Evolutionary conservation across 2,888 invertebrate genomes (phyloP), one percentile per base, ranked within the genome.

Genomic region (Endomychus coccineus): DNA sequence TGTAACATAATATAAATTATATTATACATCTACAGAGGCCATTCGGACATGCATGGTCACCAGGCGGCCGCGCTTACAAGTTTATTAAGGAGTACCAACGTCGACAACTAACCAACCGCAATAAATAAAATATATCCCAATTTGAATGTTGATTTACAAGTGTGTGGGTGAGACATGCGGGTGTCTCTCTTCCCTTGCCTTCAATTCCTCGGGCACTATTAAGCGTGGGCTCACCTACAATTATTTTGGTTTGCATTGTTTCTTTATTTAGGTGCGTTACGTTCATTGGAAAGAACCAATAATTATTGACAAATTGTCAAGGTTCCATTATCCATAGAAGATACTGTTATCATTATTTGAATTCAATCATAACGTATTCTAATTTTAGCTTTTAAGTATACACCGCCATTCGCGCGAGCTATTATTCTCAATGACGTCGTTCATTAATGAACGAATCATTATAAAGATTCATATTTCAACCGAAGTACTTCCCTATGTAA

Each of bases 91-190:
- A 40, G 43, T 43, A 43, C 43, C 40, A 31, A 36, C 43, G 43
- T 43, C 43, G 40, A 43, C 43, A 43, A 39, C 24, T 34, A 28
- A 28, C 34, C 36, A 40, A 40, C 34, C 36, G 40, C 30, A 40
- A 43, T 43, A 43, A 19, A 19, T 19, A 19, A 19, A 19, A 19
- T 19, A n/a, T n/a, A 19, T 19, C 21, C 21, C 21, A 19, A 50
- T 50, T 50, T 44, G 45, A 32, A 45, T 46, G 46, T 48, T 48
- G 50, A 50, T 50, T 47, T 48, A 49, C 47, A 38, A 45, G 29
- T 31, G 45, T 39, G 46, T 43, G 34, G 45, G 47, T 28, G 19
- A 32, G n/a, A 29, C 7, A 49, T 51, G 48, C 51, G 51, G 51
- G 51, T 49, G 45, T 44, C 42, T n/a, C n/a, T n/a, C 38, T 29